phyloP scores from a whole-genome alignment of 2,113 vertebrate species.

The Hippocampus comes region DNA sequence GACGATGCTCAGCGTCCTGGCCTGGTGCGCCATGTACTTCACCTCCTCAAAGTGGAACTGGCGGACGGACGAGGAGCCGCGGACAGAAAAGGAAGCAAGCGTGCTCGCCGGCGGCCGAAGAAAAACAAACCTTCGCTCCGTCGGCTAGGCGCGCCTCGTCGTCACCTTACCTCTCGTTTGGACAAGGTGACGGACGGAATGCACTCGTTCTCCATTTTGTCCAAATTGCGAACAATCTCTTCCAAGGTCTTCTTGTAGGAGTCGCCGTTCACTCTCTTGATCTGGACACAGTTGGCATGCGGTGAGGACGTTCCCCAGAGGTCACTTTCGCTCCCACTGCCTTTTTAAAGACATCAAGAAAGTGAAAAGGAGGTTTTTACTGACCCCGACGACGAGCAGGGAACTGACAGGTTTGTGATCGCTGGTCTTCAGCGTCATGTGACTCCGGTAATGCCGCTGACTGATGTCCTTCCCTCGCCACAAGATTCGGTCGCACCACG shows the following conservation, averaged over 20 bases:
- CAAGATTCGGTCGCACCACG: slow-evolving; percentile 94
- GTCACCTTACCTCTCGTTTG: slow-evolving; percentile 78
- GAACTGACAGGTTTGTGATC: slow-evolving; percentile 98
- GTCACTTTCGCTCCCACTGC: too few species aligned
- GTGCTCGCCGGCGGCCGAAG: too few species aligned
- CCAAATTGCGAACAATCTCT: slow-evolving; percentile 87
- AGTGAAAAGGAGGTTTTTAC: too few species aligned
- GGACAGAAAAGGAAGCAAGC: too few species aligned
- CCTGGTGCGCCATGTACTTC: slow-evolving; percentile 91
- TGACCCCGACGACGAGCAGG: slow-evolving; percentile 82
- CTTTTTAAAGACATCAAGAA: too few species aligned
- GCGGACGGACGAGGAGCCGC: background rate
- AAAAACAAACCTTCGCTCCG: too few species aligned
- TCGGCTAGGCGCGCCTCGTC: too few species aligned
- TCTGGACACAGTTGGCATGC: slow-evolving; percentile 58
- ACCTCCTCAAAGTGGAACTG: slow-evolving; percentile 88
- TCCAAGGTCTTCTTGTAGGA: slow-evolving; percentile 85
- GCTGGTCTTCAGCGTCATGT: slow-evolving; percentile 89
- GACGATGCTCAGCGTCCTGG: slow-evolving; percentile 76
- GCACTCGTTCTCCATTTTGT: slow-evolving; percentile 95
- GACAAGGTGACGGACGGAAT: slow-evolving; percentile 90
- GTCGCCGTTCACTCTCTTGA: slow-evolving; percentile 84
- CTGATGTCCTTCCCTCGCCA: slow-evolving; percentile 85
- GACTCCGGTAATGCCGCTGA: slow-evolving; percentile 86
- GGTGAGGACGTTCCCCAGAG: background rate